A percentile compares a stretch with the other conserved stretches of the same genome.
phyloP scores from a whole-genome alignment of 2,888 invertebrate species.

The Tachina grossa region DNA sequence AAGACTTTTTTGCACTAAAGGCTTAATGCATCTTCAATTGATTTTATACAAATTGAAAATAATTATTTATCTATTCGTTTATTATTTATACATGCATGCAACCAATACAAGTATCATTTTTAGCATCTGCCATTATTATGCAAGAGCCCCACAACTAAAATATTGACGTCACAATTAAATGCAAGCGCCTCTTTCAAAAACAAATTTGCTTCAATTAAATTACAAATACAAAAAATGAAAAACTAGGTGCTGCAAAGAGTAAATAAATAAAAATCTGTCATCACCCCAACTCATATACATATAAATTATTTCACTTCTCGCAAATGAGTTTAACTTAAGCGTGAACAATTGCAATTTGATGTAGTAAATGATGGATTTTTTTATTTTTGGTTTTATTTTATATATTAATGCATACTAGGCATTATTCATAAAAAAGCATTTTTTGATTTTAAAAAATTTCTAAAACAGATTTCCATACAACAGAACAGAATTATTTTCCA shows the following conservation, averaged over 20 bases:
- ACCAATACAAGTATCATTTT: background rate
- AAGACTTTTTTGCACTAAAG: too few relatives aligned
- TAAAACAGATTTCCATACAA: too few relatives aligned
- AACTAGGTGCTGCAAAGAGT: background rate
- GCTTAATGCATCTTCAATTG: too few relatives aligned
- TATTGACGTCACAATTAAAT: slow-evolving; percentile 25
- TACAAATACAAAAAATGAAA: background rate
- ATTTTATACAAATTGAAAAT: too few relatives aligned
- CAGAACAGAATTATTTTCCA: too few relatives aligned
- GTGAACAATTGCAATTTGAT: slow-evolving; percentile 19
- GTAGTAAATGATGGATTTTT: background rate
- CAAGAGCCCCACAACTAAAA: background rate
- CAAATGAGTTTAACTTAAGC: slow-evolving; percentile 40
- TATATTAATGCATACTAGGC: too few relatives aligned
- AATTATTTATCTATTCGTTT: too few relatives aligned
- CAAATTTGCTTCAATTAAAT: slow-evolving; percentile 16
- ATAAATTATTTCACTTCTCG: slow-evolving; percentile 24
- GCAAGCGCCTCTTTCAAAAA: slow-evolving; percentile 33
- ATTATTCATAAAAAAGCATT: too few relatives aligned
- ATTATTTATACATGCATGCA: too few relatives aligned
- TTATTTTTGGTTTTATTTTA: background rate
- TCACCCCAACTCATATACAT: slow-evolving; percentile 26
- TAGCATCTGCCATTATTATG: background rate
- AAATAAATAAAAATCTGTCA: slow-evolving; percentile 51
- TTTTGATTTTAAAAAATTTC: too few relatives aligned